Evolutionary conservation across 2,113 vertebrate species (phyloP), one percentile per base, ranked within the genome.

Genomic region (Sclerurus mexicanus): DNA sequence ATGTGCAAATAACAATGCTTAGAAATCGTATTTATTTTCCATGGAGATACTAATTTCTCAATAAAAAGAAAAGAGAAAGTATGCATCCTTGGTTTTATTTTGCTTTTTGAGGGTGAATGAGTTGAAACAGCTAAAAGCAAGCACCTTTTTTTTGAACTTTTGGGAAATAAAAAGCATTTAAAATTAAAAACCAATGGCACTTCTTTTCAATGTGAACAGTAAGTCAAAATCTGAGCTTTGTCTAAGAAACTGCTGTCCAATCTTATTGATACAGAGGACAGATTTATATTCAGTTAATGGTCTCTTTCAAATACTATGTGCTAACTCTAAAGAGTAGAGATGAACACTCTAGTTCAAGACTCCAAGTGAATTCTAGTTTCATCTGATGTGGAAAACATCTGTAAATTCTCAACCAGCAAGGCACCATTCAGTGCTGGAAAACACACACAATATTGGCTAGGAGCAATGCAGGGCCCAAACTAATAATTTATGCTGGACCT

Each of bases 31-130:
- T 33, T 33, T 42, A 44, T 31, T 12, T 27, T n/a, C 30, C 59
- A 44, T 6, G 23, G 30, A 77, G 9, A 69, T 28, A 25, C 6
- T 62, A 20, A 66, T 77, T 87, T 90, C 31, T 59, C 19, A 94
- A 50, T n/a, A 73, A 74, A 76, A 87, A 62, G 7, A 6, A 25
- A 50, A 72, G 27, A 59, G 17, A 87, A 91, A 52, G 12, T 5
- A 39, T 9, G 8, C 14, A 33, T 1, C 0, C 13, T 75, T 0
- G 0, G 44, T 17, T 64, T 85, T 52, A 33, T 30, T 81, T 60
- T 60, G 8, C 4, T 24, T 58, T 85, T 80, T 52, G 21, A 83
- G 24, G 4, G 13, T 63, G 67, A 42, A 76, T 35, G 21, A 83
- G 22, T 9, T 63, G 72, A 87, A 47, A 33, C 7, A 72, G 39